phyloP scores from a whole-genome alignment of 2,888 invertebrate species.

The Pemphredon lugubris region DNA sequence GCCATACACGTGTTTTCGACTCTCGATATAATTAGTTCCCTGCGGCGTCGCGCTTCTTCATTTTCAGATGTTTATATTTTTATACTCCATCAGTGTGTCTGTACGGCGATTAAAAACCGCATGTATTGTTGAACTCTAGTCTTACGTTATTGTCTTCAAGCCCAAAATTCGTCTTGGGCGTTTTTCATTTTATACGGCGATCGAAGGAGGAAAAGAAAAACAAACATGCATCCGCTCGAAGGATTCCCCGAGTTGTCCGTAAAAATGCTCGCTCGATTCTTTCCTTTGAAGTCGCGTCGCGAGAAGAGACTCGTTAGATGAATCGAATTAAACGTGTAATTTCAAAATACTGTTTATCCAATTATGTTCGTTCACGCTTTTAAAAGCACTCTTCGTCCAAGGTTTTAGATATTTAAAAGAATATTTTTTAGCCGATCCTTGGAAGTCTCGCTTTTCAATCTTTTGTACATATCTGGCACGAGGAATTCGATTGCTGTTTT shows the following conservation, averaged over 20 bases:
- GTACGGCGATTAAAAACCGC: conserved; percentile 74
- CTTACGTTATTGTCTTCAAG: conserved; percentile 75
- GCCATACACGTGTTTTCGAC: conserved; percentile 36
- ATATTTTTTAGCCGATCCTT: too few relatives aligned
- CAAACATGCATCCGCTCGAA: conserved; percentile 16
- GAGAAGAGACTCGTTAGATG: conserved; percentile 41
- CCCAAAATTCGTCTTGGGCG: conserved; percentile 65
- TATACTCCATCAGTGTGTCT: conserved; percentile 75
- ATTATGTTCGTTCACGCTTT: too few relatives aligned
- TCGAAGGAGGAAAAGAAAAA: conserved; percentile 27
- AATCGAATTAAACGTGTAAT: neutral
- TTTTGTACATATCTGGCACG: too few relatives aligned
- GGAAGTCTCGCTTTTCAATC: too few relatives aligned
- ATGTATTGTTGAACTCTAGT: conserved; percentile 81
- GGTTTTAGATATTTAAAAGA: too few relatives aligned
- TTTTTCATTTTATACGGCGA: conserved; percentile 50
- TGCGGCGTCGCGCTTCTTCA: conserved; percentile 66
- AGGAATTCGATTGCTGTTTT: too few relatives aligned
- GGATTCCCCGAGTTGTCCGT: conserved; percentile 30
- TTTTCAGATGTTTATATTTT: conserved; percentile 79
- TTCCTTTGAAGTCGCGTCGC: conserved; percentile 13
- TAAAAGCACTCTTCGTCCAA: too few relatives aligned
- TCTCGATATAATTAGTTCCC: conserved; percentile 63
- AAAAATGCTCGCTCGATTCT: conserved; percentile 33
- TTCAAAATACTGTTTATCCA: neutral